Evolutionary conservation across 30 jellyfish, hydroid and myxozoan species (phyloP), one percentile per base, ranked within the genome.

Genomic region (Mastigias papua): DNA sequence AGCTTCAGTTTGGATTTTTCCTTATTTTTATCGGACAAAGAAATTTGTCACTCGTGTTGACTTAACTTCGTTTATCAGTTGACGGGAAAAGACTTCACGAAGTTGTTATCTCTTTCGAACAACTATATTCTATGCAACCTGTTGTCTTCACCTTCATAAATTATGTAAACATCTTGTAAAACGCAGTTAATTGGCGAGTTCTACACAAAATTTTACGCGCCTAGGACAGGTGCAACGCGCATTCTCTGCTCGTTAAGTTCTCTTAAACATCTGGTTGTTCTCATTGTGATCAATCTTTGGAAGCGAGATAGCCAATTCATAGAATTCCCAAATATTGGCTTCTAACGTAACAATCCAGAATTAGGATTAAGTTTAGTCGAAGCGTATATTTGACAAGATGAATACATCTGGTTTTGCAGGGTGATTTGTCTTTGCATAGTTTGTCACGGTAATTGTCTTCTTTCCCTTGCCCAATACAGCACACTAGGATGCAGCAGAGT

Each of bases 191-290:
- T 42, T 82, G 84, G 23, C 58, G 92, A 69, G 30, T 82, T 48
- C 27, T 37, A 21, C 51, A 63, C 35, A 69, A 42, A 32, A 66
- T 68, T 69, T 60, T 11, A 48, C 46, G 69, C 26, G 69, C 28
- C 57, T 27, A 16, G 1, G 90, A 80, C 90, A 80, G 90, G 82
- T 80, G 90, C 54, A 35, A 21, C 57, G 78, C 35, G 34, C 30
- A 22, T 31, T 78, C 77, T 61, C 60, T 78, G n/a, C 78, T 48
- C 69, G 67, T 54, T 54, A 21, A 54, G 16, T 11, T 54, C 6
- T 54, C 67, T 10, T 63, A 63, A 25, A 27, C 74, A 63, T 23
- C 74, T 63, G 74, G 22, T 27, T 63, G 26, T 19, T 13, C 17
- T 54, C 67, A 21, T 16, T 54, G 67, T 54, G 27, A 54, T 54